A percentile compares a stretch with the other conserved stretches of the same genome.
phyloP scores from a whole-genome alignment of 2,113 vertebrate species.

The Danionella cerebrum region DNA sequence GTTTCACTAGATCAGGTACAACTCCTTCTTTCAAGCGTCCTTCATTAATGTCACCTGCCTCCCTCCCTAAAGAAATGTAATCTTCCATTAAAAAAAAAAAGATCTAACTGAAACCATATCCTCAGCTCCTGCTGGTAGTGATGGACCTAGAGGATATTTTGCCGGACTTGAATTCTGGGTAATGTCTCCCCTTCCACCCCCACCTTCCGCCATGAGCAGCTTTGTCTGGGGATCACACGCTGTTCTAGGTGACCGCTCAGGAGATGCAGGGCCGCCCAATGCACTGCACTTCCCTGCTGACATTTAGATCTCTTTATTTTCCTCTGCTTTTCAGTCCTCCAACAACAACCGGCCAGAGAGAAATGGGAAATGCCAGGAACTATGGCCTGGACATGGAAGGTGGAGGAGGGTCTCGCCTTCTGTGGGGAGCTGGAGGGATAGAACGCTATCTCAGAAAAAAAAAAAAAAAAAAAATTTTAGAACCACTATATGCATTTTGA shows the following conservation, averaged over 20 bases:
- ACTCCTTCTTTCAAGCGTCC: conserved; percentile 88
- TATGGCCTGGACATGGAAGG: conserved; percentile 29
- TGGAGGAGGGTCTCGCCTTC: background rate
- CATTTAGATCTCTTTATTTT: conserved; percentile 97
- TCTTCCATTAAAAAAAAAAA: conserved; percentile 92
- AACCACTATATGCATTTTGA: background rate
- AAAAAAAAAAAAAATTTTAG: no score
- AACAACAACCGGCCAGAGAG: conserved; percentile 57
- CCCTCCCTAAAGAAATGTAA: conserved; percentile 91
- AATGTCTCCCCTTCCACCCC: conserved; percentile 90
- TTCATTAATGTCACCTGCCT: conserved; percentile 88
- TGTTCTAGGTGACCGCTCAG: conserved; percentile 91
- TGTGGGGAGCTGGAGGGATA: background rate
- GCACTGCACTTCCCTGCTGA: conserved; percentile 80
- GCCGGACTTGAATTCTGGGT: conserved; percentile 88
- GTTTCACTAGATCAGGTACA: conserved; percentile 65
- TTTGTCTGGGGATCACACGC: conserved; percentile 94
- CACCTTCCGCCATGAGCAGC: conserved; percentile 72
- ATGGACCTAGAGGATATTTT: conserved; percentile 81
- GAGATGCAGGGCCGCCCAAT: conserved; percentile 82
- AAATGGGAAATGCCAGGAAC: conserved; percentile 48
- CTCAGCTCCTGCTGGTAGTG: conserved; percentile 79
- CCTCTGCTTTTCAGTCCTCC: conserved; percentile 70
- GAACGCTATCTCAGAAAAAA: background rate
- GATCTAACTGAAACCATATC: conserved; percentile 96